These are phyloP conservation scores for Emydoidea blandingii DNA, from an alignment of 2,797 vertebrate species.

Conservation along the genomic window DNA sequence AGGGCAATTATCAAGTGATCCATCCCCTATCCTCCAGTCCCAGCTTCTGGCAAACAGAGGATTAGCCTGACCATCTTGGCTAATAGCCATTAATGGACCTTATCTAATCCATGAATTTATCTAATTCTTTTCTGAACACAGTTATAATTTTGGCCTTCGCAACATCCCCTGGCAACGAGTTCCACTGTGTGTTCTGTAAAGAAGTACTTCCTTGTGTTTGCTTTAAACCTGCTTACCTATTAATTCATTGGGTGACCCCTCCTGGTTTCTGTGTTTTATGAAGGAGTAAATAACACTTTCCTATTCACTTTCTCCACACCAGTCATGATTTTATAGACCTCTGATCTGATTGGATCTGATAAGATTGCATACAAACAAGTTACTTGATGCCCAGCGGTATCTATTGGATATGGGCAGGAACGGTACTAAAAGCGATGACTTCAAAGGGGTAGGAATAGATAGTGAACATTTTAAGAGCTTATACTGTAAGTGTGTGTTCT, in stretches of 20 bases:
- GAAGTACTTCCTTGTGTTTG: not conserved
- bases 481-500: not conserved
- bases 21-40: not conserved
- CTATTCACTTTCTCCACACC: not conserved
- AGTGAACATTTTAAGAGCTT: not conserved
- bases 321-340: not conserved
- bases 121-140: not conserved
- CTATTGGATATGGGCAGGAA: not conserved
- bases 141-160: not conserved
- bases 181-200: not conserved
- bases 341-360: not conserved
- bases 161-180: not conserved
- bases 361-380: accelerated
- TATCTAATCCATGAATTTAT: not conserved
- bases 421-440: not conserved
- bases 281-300: not conserved
- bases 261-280: not conserved
- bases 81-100: not conserved
- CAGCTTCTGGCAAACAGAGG: not conserved
- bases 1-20: not conserved
- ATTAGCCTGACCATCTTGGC: not conserved
- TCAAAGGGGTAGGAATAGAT: not conserved
- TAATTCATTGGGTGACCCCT: not conserved
- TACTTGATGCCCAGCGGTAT: not conserved
- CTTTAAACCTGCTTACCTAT: not conserved